Conservation (phyloP, 92 coral and sea anemone genomes). For the Umimayanthus kanabou region DNA sequence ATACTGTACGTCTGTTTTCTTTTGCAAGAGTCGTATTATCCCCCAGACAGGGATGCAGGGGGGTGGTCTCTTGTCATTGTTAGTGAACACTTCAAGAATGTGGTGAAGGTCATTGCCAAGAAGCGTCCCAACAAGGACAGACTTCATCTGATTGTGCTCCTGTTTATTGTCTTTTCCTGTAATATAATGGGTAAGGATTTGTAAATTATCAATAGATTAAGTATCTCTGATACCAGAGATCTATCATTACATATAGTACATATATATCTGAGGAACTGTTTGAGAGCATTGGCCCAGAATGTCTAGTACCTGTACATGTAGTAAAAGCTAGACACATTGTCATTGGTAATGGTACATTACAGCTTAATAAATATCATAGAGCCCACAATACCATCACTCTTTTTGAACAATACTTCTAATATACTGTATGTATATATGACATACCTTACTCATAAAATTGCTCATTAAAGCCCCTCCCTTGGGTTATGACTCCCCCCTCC, state of each 20-base stretch:
- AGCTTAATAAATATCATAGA: no score
- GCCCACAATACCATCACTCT: no score
- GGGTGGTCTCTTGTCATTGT: constrained; percentile 57
- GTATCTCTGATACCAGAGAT: not conserved
- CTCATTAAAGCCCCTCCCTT: no score
- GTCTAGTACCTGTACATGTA: no score
- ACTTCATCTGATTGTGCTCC: constrained; percentile 56
- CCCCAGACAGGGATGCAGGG: constrained; percentile 38
- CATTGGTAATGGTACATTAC: no score
- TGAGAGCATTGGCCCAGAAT: no score
- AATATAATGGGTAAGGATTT: constrained; percentile 67
- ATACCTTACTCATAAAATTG: no score
- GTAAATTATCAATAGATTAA: not conserved
- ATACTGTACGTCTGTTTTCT: constrained; percentile 61
- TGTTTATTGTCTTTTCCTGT: constrained; percentile 64
- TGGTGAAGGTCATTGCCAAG: constrained; percentile 57
- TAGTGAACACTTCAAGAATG: constrained; percentile 66
- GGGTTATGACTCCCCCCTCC: no score
- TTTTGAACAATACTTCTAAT: no score
- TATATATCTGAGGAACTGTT: no score
- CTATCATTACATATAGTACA: not conserved
- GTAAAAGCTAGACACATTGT: no score
- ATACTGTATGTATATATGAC: no score
- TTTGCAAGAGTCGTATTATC: constrained; percentile 79
- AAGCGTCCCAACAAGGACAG: constrained; percentile 60